Base-by-base conservation (phyloP, 2,113 vertebrate species). In the Clarias magur region DNA sequence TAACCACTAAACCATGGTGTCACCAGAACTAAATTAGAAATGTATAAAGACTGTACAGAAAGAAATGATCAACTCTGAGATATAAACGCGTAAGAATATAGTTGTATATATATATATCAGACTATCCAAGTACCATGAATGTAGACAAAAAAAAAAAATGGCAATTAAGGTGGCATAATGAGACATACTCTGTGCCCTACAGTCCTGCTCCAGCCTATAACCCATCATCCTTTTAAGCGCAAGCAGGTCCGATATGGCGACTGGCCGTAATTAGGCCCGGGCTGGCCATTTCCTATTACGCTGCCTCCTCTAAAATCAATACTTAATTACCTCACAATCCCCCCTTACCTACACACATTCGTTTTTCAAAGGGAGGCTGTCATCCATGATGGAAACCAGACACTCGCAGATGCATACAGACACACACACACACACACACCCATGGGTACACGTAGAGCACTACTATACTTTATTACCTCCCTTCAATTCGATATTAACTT, bases 271-370 rank as follows among this genome's bases (percentile, higher is more conserved):
- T 90, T 89, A 88, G 88, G 86, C 76, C 63, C 5, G 48, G 80
- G 76, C 54, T 80, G 30, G 75, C 86, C 56, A 88, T 89, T 91
- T 90, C 85, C 89, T 88, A 90, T 90, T 80, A 91, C 68, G 53
- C 84, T 80, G 59, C 83, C 65, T 83, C 72, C 80, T 89, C 59
- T 56, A 83, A 86, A 89, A 91, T 91, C 90, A 85, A 91, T 91
- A 91, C 90, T 88, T 91, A 89, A 91, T 89, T 91, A 89, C 86
- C 80, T 88, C 57, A n/a, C 76, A 89, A 65, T 21, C 62, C 63
- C 86, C 56, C 25, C 27, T 21, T 67, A 63, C 72, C 80, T 65
- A 76, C 81, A 86, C 84, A 83, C 82, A 73, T 27, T 63, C 27
- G 11, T 27, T 80, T 42, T 68, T 82, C 65, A 57, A 42, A 88